phyloP scores from a whole-genome alignment of 2,113 vertebrate species.

The Phocoena sinus region DNA sequence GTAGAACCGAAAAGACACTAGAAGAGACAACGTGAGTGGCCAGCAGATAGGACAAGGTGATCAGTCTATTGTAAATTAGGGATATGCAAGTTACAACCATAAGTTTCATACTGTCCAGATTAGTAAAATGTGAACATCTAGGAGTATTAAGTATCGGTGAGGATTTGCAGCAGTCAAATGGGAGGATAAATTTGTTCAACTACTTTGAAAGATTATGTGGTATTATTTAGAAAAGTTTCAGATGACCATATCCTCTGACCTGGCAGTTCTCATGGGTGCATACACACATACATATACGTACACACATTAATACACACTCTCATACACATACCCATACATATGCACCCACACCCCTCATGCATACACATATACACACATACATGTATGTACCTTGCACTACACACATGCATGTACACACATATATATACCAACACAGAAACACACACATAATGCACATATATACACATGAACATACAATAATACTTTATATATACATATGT shows the following conservation, averaged over 20 bases:
- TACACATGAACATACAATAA: background rate
- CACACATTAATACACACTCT: background rate
- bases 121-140: background rate
- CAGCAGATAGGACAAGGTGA: background rate
- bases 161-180: background rate
- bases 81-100: background rate
- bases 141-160: background rate
- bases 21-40: background rate
- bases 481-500: background rate
- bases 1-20: background rate
- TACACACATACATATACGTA: rapidly evolving
- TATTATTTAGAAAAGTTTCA: background rate
- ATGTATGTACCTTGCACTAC: background rate
- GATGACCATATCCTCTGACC: background rate
- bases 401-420: too few species aligned
- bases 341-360: background rate
- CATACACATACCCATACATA: background rate
- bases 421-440: too few species aligned
- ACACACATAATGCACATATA: background rate
- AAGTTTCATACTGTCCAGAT: background rate
- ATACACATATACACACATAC: background rate
- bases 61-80: background rate
- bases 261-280: background rate
- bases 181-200: background rate
- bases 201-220: background rate